Conservation (phyloP, 2,888 invertebrate genomes). For the Sinohyriopsis cumingii region DNA sequence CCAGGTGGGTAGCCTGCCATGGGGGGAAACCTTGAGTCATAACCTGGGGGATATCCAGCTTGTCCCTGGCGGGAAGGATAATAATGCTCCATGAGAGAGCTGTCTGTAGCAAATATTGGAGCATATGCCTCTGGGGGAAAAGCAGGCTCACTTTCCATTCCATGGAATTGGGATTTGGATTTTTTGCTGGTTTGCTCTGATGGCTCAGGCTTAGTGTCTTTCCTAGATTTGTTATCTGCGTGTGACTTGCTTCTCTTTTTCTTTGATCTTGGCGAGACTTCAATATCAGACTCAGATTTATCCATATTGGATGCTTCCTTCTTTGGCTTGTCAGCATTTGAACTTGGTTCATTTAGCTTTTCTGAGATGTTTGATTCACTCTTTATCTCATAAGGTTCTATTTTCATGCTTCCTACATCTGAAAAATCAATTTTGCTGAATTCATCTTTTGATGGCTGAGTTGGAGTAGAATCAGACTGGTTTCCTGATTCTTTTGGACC, state of each 20-base stretch:
- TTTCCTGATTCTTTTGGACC: slow-evolving; percentile 14
- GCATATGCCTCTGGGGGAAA: slow-evolving; percentile 59
- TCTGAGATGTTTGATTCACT: slow-evolving; percentile 28
- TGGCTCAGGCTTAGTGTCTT: slow-evolving; percentile 7
- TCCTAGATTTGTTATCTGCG: slow-evolving; percentile 10
- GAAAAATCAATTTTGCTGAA: no score
- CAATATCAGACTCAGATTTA: slow-evolving; percentile 36
- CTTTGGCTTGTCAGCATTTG: slow-evolving; percentile 26
- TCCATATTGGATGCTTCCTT: slow-evolving; percentile 33
- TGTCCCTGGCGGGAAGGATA: slow-evolving; percentile 33
- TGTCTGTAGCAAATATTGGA: slow-evolving; percentile 56
- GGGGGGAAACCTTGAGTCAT: slow-evolving; percentile 21
- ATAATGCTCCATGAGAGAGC: slow-evolving; percentile 28
- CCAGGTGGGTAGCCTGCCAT: slow-evolving; percentile 17
- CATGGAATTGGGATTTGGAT: slow-evolving; percentile 1
- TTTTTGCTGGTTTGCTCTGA: neutral
- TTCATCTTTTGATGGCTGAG: neutral
- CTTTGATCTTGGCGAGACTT: slow-evolving; percentile 42
- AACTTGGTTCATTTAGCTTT: slow-evolving; percentile 24
- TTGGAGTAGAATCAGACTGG: slow-evolving; percentile 14
- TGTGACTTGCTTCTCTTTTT: slow-evolving; percentile 40
- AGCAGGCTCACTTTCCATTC: slow-evolving; percentile 18
- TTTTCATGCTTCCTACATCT: slow-evolving; percentile 16
- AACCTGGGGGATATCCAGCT: slow-evolving; percentile 26
- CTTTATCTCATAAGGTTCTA: slow-evolving; percentile 27